These are phyloP conservation scores for Sander lucioperca DNA, from an alignment of 2,113 vertebrate genomes.

Conservation along the genomic window DNA sequence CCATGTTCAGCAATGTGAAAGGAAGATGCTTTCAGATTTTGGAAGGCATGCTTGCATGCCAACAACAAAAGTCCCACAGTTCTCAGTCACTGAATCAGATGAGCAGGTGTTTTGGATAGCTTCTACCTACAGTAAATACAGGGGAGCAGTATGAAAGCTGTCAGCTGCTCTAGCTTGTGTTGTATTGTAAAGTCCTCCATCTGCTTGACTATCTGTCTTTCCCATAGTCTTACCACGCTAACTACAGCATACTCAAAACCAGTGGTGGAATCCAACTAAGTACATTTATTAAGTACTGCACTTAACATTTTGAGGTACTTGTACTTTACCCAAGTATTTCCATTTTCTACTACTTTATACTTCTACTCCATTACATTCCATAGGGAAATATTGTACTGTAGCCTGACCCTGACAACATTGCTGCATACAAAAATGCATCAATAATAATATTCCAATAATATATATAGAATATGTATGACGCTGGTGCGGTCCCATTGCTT, in stretches of 20 bases:
- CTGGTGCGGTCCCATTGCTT: neutral
- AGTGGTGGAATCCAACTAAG: neutral
- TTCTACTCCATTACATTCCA: neutral
- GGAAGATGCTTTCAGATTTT: constrained; percentile 44
- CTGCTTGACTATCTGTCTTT: constrained; percentile 38
- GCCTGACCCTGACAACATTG: neutral
- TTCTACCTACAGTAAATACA: constrained; percentile 47
- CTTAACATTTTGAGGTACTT: neutral
- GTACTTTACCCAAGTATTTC: neutral
- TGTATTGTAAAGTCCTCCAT: constrained; percentile 46
- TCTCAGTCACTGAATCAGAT: constrained; percentile 27
- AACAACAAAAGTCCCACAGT: constrained; percentile 37
- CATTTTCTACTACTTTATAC: neutral
- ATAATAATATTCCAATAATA: neutral
- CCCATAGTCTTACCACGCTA: constrained; percentile 13
- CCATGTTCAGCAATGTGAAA: constrained; percentile 42
- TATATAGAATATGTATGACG: neutral
- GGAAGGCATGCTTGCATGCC: constrained; percentile 25
- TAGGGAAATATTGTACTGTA: neutral
- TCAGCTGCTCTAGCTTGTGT: constrained; percentile 46
- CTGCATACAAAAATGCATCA: neutral
- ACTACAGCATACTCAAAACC: constrained; percentile 15
- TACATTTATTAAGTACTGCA: neutral
- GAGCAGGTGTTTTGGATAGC: constrained; percentile 58
- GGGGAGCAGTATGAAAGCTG: constrained; percentile 37